A percentile compares a stretch with the other conserved stretches of the same genome.
These are phyloP conservation scores for Saturnia japonica DNA, from an alignment of 2,888 invertebrate genomes.

Conservation along the genomic window DNA sequence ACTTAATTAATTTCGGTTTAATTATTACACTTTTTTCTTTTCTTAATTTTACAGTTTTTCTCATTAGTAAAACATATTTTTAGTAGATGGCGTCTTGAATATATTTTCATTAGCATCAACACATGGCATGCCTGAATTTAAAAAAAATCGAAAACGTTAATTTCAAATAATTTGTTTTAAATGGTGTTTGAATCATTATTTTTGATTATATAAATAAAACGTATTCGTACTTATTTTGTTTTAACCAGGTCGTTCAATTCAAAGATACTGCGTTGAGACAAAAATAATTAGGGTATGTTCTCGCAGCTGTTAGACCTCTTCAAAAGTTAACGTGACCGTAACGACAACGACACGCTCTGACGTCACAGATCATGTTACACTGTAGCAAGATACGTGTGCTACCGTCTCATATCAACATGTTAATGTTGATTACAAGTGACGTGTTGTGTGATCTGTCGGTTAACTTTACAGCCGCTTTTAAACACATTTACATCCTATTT, in stretches of 20 bases:
- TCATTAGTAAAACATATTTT: no score
- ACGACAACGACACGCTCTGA: neutral
- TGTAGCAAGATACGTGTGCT: neutral
- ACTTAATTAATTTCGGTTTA: no score
- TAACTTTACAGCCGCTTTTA: neutral
- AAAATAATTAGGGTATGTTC: neutral
- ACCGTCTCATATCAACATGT: neutral
- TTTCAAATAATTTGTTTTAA: no score
- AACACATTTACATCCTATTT: neutral
- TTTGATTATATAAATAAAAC: neutral
- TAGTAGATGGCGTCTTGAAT: no score
- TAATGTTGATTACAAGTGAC: neutral
- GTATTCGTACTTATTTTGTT: neutral
- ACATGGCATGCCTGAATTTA: no score
- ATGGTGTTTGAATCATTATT: no score
- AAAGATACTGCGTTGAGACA: neutral
- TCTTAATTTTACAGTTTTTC: no score
- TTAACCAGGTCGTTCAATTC: neutral
- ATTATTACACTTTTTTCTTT: no score
- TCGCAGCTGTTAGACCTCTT: slow-evolving; percentile 3
- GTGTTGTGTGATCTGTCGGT: neutral
- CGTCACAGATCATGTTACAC: slow-evolving; percentile 5
- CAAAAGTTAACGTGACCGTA: neutral
- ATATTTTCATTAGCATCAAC: no score
- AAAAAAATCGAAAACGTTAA: no score